phyloP scores from a whole-genome alignment of 2,113 vertebrate genomes.

The Ailurus styani region DNA sequence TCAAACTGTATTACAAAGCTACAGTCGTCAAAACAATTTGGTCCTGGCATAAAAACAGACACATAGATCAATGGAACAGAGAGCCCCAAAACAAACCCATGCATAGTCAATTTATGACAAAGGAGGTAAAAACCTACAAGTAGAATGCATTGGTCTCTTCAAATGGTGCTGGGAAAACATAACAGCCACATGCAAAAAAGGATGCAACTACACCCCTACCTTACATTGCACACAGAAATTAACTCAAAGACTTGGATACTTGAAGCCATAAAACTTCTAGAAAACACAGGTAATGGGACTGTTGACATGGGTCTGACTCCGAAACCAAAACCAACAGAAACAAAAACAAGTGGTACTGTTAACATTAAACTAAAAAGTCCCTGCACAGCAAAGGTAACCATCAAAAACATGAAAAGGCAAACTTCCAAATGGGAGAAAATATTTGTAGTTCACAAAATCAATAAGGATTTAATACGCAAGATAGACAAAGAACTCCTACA shows the following conservation, averaged over 20 bases:
- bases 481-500: neutral
- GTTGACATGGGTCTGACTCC: neutral
- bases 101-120: neutral
- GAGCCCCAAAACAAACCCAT: neutral
- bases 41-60: neutral
- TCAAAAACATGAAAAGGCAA: neutral
- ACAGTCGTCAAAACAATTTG: neutral
- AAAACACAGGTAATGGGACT: neutral
- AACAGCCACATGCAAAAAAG: neutral
- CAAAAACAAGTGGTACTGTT: neutral
- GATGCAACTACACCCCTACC: neutral
- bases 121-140: neutral
- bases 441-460: neutral
- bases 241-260: neutral
- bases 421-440: neutral
- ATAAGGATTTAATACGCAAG: neutral
- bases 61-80: neutral
- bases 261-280: neutral
- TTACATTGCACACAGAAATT: neutral
- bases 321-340: neutral
- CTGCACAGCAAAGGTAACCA: neutral
- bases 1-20: neutral
- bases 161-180: neutral
- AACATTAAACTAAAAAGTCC: neutral
- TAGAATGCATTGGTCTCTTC: neutral